Evolutionary conservation across 2,113 vertebrate genomes (phyloP).

Genomic region (Pungitius pungitius): DNA sequence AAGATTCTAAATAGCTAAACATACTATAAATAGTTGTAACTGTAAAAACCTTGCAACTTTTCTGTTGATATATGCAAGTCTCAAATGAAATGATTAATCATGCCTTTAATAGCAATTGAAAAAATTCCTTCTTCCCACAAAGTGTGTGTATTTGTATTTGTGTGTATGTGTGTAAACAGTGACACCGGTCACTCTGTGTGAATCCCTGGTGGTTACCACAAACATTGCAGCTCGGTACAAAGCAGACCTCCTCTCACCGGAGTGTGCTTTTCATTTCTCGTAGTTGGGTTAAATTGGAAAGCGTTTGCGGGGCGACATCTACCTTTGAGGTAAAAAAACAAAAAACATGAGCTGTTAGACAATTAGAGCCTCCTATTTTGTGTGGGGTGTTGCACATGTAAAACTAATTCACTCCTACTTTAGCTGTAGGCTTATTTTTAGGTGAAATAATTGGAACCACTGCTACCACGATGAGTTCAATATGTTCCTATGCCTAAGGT

Average conservation of each 20-base stretch:
- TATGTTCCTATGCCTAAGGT: slow-evolving; percentile 3
- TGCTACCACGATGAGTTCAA: background rate
- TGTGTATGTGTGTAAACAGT: slow-evolving; percentile 9
- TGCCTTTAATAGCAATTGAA: slow-evolving; percentile 61
- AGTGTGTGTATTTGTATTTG: slow-evolving; percentile 22
- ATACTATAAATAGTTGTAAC: slow-evolving; percentile 42
- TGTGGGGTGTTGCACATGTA: slow-evolving; percentile 7
- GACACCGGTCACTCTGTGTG: slow-evolving; percentile 5
- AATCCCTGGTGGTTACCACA: slow-evolving; percentile 9
- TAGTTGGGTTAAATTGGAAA: background rate
- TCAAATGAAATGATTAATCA: slow-evolving; percentile 78
- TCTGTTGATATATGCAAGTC: slow-evolving; percentile 81
- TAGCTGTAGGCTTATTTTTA: slow-evolving; percentile 6
- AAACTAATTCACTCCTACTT: background rate
- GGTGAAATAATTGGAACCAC: slow-evolving; percentile 1
- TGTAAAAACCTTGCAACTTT: slow-evolving; percentile 76
- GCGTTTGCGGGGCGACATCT: slow-evolving; percentile 1
- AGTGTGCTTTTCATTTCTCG: slow-evolving; percentile 2
- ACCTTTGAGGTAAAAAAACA: slow-evolving; percentile 3
- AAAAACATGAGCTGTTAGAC: slow-evolving; percentile 7
- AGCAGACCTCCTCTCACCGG: background rate
- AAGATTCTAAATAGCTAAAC: slow-evolving; percentile 32
- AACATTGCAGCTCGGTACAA: slow-evolving; percentile 10
- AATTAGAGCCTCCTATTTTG: slow-evolving; percentile 18
- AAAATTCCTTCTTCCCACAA: slow-evolving; percentile 63